phyloP scores from a whole-genome alignment of 1,140 invertebrate genomes.

The Spodoptera litura region DNA sequence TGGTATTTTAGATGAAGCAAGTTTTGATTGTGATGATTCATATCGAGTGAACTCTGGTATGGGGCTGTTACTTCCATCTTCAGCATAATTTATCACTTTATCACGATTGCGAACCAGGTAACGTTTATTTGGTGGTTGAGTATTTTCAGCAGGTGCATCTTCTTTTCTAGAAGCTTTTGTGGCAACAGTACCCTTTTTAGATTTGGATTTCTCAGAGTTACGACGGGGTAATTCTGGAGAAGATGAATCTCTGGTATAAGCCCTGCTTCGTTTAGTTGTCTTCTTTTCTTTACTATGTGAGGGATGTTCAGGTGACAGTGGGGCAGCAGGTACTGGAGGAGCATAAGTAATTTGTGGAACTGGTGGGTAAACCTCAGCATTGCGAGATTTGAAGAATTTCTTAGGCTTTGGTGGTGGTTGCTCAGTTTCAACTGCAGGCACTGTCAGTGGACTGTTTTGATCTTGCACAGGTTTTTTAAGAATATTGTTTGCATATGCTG shows the following conservation, averaged over 20 bases:
- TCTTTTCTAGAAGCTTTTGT: constrained; percentile 83
- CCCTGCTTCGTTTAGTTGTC: constrained; percentile 71
- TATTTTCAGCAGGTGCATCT: constrained; percentile 71
- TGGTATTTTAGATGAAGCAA: constrained; percentile 63
- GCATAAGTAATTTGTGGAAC: constrained; percentile 86
- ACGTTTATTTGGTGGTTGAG: constrained; percentile 82
- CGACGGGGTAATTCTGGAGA: constrained; percentile 80
- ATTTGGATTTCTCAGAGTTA: constrained; percentile 80
- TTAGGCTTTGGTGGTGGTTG: constrained; percentile 90
- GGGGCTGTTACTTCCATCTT: constrained; percentile 84
- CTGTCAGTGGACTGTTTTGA: constrained; percentile 86
- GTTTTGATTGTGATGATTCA: constrained; percentile 61
- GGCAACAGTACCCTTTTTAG: constrained; percentile 78
- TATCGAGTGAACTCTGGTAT: constrained; percentile 79
- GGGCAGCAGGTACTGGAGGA: constrained; percentile 83
- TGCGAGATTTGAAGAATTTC: constrained; percentile 96
- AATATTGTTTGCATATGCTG: constrained; percentile 80
- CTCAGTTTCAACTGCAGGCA: constrained; percentile 86
- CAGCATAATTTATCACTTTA: constrained; percentile 85
- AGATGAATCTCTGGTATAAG: constrained; percentile 79
- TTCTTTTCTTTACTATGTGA: constrained; percentile 85
- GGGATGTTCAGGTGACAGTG: constrained; percentile 87
- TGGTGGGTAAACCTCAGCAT: constrained; percentile 87
- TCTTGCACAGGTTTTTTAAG: constrained; percentile 87
- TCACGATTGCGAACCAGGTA: constrained; percentile 82